phyloP scores from a whole-genome alignment of 1,140 invertebrate genomes.

The Lasioglossum baleicum region DNA sequence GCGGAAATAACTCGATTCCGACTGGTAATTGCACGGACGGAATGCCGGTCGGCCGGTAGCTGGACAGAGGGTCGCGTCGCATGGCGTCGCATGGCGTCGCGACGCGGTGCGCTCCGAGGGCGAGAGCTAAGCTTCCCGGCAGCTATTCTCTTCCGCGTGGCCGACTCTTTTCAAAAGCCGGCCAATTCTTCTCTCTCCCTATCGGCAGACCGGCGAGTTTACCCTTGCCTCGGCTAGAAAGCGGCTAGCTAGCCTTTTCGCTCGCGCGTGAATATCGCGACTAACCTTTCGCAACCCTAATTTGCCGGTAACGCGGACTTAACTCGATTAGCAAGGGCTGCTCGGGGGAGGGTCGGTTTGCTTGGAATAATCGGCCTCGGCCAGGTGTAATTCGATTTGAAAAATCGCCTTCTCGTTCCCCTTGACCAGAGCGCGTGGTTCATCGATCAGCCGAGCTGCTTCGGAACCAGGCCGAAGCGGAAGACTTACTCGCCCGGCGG shows the following conservation, averaged over 20 bases:
- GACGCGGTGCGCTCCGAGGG: too few relatives aligned
- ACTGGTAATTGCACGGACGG: constrained; percentile 40
- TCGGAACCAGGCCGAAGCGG: constrained; percentile 1
- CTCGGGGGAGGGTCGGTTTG: constrained; percentile 5
- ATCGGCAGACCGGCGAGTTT: not conserved
- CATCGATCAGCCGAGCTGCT: not conserved
- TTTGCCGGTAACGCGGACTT: constrained; percentile 25
- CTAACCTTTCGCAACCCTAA: constrained; percentile 46
- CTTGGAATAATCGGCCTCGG: constrained; percentile 33
- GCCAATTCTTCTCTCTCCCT: constrained; percentile 33
- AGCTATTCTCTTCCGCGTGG: too few relatives aligned
- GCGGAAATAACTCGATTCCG: constrained; percentile 57
- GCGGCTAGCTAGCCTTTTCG: constrained; percentile 47
- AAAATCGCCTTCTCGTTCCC: constrained; percentile 9
- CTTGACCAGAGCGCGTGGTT: not conserved
- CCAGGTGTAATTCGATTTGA: constrained; percentile 45
- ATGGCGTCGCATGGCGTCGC: too few relatives aligned
- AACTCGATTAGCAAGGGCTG: constrained; percentile 54
- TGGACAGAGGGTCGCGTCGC: too few relatives aligned
- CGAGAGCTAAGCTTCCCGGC: too few relatives aligned
- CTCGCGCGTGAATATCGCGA: constrained; percentile 23
- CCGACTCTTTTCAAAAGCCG: constrained; percentile 22
- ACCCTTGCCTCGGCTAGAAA: not conserved
- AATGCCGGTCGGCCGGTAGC: too few relatives aligned
- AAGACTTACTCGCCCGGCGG: constrained; percentile 28